Base-by-base conservation (phyloP, 2,797 vertebrate genomes). In the Oreortyx pictus region DNA sequence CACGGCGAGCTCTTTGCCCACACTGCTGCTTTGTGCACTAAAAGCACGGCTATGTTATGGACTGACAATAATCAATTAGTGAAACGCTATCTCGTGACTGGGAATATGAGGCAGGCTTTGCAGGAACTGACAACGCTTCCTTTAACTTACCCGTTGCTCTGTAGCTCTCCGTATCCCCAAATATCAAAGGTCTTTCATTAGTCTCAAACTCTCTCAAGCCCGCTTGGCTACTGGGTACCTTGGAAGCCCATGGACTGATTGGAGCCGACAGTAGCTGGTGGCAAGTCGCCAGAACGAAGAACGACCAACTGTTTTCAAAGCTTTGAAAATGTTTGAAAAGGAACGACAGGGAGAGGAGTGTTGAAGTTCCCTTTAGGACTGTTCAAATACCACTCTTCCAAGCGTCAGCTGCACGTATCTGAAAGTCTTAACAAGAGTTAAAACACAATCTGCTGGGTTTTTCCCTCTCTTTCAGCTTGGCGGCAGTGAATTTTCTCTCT, bases 311-410 rank as follows among this genome's bases (percentile, higher is more conserved):
- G 78, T 94, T 96, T 93, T 95, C 83, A 96, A 96, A 95, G 94
- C 95, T 97, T 96, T 95, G 89, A 94, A 97, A 96, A 89, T 82
- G 79, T 88, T 94, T 95, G 94, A 90, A 95, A 94, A 94, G 90
- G 43, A 89, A 91, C 87, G 88, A 94, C 88, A 93, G 92, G 93
- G 77, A 92, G 78, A 71, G 88, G 64, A 97, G 76, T 86, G 92
- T 75, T 93, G 71, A 72, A 84, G 89, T 95, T 96, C 89, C 83
- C 94, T 83, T 82, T 91, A 95, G 92, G 77, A 85, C 86, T 90
- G 82, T 91, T 96, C 94, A 84, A 90, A 68, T 84, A 78, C 83
- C 0, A 1, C 84, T 79, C 47, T 94, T 92, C 81, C 72, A 72
- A 94, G 88, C n/a, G 74, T 95, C 90, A 83, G 86, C 91, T 95